Conservation (phyloP, 2,113 vertebrate species). For the Cyanoliseus patagonus region DNA sequence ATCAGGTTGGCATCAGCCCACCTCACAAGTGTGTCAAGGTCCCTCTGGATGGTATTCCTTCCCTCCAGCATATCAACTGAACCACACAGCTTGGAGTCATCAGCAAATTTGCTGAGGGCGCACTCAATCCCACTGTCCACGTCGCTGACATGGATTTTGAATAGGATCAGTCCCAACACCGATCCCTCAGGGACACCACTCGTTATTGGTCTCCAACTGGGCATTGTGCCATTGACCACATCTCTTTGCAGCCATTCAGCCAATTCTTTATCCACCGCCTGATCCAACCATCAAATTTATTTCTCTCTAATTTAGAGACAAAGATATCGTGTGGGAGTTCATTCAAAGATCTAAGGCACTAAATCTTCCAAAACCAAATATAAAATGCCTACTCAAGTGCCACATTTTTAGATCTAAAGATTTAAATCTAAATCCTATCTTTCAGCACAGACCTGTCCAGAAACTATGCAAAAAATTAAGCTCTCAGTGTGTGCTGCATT, state of each 20-base stretch:
- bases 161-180: neutral
- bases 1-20: too few relatives aligned
- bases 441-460: neutral
- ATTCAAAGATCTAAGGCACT: neutral
- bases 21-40: too few relatives aligned
- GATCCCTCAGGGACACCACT: neutral
- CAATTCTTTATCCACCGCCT: neutral
- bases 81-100: neutral
- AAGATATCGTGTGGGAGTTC: neutral
- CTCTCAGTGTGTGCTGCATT: neutral
- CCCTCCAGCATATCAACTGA: rapidly evolving
- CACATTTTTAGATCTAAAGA: neutral
- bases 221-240: neutral
- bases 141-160: neutral
- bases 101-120: neutral
- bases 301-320: neutral
- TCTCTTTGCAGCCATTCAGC: neutral
- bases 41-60: neutral
- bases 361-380: neutral
- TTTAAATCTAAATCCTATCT: neutral
- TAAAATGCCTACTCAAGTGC: neutral
- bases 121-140: neutral
- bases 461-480: neutral
- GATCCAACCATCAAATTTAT: neutral
- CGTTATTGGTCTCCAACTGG: neutral